phyloP scores from a whole-genome alignment of 2,113 vertebrate species.

The Lepus europaeus region DNA sequence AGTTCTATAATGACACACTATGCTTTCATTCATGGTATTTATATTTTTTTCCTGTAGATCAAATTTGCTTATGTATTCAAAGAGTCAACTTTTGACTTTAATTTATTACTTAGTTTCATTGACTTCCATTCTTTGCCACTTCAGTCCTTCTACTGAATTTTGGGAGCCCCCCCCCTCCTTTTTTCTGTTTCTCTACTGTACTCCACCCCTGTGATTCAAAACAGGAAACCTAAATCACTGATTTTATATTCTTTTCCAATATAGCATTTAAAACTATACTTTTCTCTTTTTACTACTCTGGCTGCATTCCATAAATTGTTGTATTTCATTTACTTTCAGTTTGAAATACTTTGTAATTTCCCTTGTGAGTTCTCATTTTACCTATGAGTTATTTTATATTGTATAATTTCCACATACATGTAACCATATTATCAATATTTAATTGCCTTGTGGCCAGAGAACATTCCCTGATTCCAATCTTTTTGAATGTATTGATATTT shows the following conservation, averaged over 20 bases:
- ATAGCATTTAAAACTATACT: background rate
- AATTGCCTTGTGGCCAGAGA: background rate
- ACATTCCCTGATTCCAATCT: background rate
- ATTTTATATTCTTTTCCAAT: constrained; percentile 28
- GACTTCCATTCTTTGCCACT: constrained; percentile 37
- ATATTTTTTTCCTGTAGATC: background rate
- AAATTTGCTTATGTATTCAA: constrained; percentile 28
- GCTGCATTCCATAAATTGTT: constrained; percentile 33
- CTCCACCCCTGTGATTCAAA: background rate
- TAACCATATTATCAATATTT: background rate
- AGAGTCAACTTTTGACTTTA: constrained; percentile 54
- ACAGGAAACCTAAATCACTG: background rate
- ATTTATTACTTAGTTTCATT: constrained; percentile 24
- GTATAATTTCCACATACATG: background rate
- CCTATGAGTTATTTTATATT: background rate
- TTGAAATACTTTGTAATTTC: constrained; percentile 53
- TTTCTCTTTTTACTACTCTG: constrained; percentile 9
- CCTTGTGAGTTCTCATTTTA: constrained; percentile 15
- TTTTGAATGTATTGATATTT: constrained; percentile 35
- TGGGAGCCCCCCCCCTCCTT: background rate
- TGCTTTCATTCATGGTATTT: constrained; percentile 11
- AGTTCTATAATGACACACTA: background rate
- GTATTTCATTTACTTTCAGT: constrained; percentile 25
- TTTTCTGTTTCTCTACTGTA: background rate
- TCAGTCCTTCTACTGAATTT: constrained; percentile 20